Base-by-base conservation (phyloP, 2,888 invertebrate species). In the Xylota sylvarum region DNA sequence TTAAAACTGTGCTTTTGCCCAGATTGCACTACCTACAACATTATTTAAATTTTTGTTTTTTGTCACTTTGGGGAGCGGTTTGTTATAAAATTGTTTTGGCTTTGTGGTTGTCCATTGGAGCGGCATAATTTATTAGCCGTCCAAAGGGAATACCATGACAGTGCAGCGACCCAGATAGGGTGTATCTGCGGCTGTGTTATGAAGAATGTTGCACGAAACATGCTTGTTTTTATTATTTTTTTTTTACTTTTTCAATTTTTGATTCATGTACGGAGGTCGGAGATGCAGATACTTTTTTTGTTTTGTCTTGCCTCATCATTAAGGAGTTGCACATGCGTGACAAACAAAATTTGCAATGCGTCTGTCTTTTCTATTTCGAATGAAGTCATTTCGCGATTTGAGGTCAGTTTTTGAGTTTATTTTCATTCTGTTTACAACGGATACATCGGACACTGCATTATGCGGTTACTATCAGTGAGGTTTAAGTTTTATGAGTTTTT, bases 91-190 rank as follows among this genome's bases (percentile, higher is more conserved):
- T 55, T 37, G 37, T 52, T 27, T 64, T 32, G 58, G 19, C 52
- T 76, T 72, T 82, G 82, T 60, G 70, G 77, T 67, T 79, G 81
- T 67, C 85, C 69, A 55, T 56, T 76, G 65, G 64, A 65, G 70
- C 73, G 82, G 40, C 60, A 50, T 86, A 64, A 86, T 82, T 86
- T 86, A 86, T 86, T 78, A 67, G 62, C 73, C 69, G 62, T 73
- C 77, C 77, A 48, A 23, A 67, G 58, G 72, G 56, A 69, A 76
- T 32, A 55, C 79, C 74, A 55, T 56, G 84, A 43, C 80, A 64
- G 43, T 9, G 48, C 14, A 30, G 58, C 40, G 56, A 55, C 70
- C 23, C 46, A 52, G 64, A 58, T 69, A 56, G 69, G 27, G 43
- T 32, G 14, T 12, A 14, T 37, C 12, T 19, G 37, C 9, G 5